A percentile compares a stretch with the other conserved stretches of the same genome.
Evolutionary conservation across 2,113 vertebrate genomes (phyloP).

Genomic region (Cygnus buccinator): DNA sequence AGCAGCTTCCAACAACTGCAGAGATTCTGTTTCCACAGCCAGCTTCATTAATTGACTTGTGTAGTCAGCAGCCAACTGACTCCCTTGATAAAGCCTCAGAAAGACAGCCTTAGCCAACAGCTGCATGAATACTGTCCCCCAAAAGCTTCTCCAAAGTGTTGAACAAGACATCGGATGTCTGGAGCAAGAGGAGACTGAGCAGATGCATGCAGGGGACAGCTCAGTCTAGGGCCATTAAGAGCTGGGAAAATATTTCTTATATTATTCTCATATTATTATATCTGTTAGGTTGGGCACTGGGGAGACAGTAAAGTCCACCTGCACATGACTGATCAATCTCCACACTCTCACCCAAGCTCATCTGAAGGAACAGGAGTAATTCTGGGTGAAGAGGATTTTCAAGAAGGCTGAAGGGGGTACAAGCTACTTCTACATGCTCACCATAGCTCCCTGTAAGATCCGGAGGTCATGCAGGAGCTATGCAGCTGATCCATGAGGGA

Average conservation of each 20-base stretch:
- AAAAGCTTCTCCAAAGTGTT: neutral
- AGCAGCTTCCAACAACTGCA: neutral
- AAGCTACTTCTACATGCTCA: neutral
- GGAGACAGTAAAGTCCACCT: neutral
- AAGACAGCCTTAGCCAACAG: neutral
- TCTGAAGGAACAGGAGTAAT: neutral
- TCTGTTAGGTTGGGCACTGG: too few relatives aligned
- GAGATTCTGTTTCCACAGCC: neutral
- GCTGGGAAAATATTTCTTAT: neutral
- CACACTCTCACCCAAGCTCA: neutral
- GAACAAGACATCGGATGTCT: neutral
- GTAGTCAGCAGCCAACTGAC: neutral
- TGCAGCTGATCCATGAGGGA: neutral
- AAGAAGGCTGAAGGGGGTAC: neutral
- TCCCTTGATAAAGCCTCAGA: neutral
- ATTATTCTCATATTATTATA: too few relatives aligned
- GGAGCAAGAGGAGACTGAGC: rapidly evolving
- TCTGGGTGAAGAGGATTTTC: neutral
- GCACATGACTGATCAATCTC: neutral
- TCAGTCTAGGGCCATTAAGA: neutral
- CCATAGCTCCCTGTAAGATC: neutral
- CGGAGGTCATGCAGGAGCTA: neutral
- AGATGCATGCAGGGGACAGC: neutral
- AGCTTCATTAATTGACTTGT: neutral
- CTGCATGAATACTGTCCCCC: rapidly evolving